Evolutionary conservation across 2,888 invertebrate species (phyloP).

Genomic region (Hartigia nigra): DNA sequence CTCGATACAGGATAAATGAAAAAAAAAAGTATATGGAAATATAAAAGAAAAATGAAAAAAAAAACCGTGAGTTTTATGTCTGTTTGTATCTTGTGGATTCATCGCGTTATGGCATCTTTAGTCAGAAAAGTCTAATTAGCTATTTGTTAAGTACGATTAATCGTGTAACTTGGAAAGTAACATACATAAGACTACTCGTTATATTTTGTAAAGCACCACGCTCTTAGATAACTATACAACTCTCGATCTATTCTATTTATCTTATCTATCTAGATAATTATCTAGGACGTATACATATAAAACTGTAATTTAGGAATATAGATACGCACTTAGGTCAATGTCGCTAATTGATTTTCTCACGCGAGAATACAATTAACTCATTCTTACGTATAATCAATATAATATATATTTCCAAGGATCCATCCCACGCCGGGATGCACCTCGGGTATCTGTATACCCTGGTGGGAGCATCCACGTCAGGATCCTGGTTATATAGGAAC

Average conservation of each 20-base stretch:
- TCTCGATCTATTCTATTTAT: not conserved
- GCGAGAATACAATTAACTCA: not conserved
- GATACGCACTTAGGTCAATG: not conserved
- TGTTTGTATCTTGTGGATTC: constrained; percentile 14
- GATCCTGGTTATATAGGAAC: constrained; percentile 6
- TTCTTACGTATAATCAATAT: not conserved
- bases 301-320: not conserved
- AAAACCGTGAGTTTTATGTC: constrained; percentile 6
- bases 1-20: not conserved
- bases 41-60: not conserved
- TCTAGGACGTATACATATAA: not conserved
- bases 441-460: not conserved
- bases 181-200: not conserved
- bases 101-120: constrained; percentile 29
- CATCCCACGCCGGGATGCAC: not conserved
- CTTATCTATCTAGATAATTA: not conserved
- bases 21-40: not conserved
- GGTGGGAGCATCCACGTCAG: not conserved
- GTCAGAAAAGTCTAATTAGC: not conserved
- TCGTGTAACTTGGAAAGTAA: constrained; percentile 1
- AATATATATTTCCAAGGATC: not conserved
- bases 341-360: not conserved
- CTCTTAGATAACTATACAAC: not conserved
- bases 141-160: not conserved
- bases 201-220: constrained; percentile 6